These are phyloP conservation scores for Cheilosia scutellata DNA, from an alignment of 2,888 invertebrate species.

Conservation along the genomic window DNA sequence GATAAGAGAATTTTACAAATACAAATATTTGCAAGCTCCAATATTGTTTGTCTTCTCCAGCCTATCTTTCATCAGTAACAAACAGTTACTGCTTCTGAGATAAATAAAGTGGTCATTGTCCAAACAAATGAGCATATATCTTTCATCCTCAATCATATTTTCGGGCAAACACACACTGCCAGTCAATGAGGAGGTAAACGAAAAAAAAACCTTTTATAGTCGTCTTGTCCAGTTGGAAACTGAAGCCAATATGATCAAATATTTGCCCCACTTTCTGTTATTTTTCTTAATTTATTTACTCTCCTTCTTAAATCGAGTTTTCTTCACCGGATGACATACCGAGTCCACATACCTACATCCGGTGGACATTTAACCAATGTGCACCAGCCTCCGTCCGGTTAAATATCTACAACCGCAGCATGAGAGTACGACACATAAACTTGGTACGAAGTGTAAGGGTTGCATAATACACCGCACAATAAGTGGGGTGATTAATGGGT, in stretches of 20 bases:
- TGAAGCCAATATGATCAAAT: conserved; percentile 60
- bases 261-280: conserved; percentile 36
- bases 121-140: conserved; percentile 42
- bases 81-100: not conserved
- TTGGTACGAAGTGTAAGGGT: conserved; percentile 33
- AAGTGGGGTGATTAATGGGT: conserved; percentile 33
- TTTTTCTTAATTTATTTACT: conserved; percentile 29
- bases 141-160: conserved; percentile 32
- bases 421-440: conserved; percentile 19
- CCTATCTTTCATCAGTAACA: not conserved
- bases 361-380: conserved; percentile 51
- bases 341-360: conserved; percentile 52
- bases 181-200: conserved; percentile 35
- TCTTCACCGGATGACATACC: conserved; percentile 30
- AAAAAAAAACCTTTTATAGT: conserved; percentile 44
- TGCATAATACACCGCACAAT: conserved; percentile 34
- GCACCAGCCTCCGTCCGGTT: conserved; percentile 54
- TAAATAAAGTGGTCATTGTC: conserved; percentile 12
- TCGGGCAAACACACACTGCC: conserved; percentile 18
- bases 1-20: not conserved
- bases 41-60: not conserved
- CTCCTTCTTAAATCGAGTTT: conserved; percentile 23
- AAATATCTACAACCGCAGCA: conserved; percentile 45
- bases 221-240: not conserved
- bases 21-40: conserved; percentile 29